Conservation (phyloP, 2,113 vertebrate species). For the Euleptes europaea region DNA sequence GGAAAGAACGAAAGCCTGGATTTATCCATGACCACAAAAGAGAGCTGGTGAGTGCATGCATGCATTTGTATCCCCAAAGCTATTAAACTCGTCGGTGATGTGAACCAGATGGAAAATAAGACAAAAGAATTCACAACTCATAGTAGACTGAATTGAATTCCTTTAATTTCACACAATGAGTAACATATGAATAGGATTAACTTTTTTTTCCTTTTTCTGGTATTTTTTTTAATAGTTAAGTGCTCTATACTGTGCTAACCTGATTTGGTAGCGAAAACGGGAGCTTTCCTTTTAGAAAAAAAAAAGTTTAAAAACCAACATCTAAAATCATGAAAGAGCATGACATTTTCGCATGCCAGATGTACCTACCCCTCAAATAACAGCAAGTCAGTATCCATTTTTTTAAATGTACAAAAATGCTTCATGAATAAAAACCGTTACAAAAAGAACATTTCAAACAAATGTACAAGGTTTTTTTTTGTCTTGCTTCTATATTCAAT, state of each 20-base stretch:
- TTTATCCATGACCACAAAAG: constrained; percentile 74
- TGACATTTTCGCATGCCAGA: constrained; percentile 98
- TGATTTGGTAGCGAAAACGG: constrained; percentile 95
- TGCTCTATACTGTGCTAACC: constrained; percentile 97
- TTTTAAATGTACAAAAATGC: constrained; percentile 99
- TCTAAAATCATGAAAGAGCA: constrained; percentile 99
- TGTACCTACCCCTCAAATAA: constrained; percentile 85
- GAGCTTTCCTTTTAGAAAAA: constrained; percentile 92
- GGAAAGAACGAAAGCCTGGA: constrained; percentile 54
- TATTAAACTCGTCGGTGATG: constrained; percentile 76
- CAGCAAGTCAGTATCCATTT: constrained; percentile 82
- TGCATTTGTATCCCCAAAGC: constrained; percentile 70
- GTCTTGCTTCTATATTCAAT: constrained; percentile 95
- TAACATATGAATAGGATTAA: constrained; percentile 99
- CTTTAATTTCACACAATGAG: constrained; percentile 99
- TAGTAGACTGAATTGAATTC: constrained; percentile 85
- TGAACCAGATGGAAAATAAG: constrained; percentile 83
- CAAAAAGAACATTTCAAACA: constrained; percentile 99
- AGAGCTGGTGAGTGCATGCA: constrained; percentile 65
- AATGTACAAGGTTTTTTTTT: constrained; percentile 93
- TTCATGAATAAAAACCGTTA: constrained; percentile 99
- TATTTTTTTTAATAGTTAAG: constrained; percentile 86
- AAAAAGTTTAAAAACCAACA: constrained; percentile 89
- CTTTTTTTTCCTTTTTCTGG: constrained; percentile 78
- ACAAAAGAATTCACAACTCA: constrained; percentile 84